Evolutionary conservation across 1,140 invertebrate genomes (phyloP).

Genomic region (Atta texana): DNA sequence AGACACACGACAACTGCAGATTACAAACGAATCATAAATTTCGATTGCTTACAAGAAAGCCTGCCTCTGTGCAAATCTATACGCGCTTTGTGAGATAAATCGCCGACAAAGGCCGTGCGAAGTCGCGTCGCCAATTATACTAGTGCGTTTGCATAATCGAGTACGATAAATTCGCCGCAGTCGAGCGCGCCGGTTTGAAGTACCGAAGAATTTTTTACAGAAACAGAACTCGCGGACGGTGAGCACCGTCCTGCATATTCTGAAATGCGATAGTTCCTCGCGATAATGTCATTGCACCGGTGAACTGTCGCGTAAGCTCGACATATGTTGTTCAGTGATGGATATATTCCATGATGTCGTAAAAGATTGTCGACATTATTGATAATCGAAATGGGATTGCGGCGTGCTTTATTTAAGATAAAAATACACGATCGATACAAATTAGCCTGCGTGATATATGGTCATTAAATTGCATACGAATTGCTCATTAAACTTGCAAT

Average conservation of each 20-base stretch:
- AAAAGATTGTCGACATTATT: constrained; percentile 15
- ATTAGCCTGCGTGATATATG: constrained; percentile 40
- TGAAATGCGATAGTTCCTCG: constrained; percentile 43
- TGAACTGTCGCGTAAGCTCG: not conserved
- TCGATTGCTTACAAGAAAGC: not conserved
- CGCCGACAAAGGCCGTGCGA: constrained; percentile 42
- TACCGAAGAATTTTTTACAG: constrained; percentile 6
- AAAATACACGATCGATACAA: constrained; percentile 18
- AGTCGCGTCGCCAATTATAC: constrained; percentile 56
- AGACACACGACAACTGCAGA: not conserved
- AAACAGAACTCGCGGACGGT: not conserved
- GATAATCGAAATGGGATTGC: constrained; percentile 4
- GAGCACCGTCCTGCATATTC: constrained; percentile 6
- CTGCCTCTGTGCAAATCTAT: constrained; percentile 28
- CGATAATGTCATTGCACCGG: constrained; percentile 36
- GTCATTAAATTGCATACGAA: constrained; percentile 39
- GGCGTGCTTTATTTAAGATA: constrained; percentile 3
- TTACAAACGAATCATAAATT: not conserved
- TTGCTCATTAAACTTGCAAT: constrained; percentile 48
- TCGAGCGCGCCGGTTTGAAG: not conserved
- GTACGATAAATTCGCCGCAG: constrained; percentile 37
- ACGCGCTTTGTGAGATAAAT: constrained; percentile 29
- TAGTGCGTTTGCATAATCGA: constrained; percentile 37
- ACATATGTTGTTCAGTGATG: constrained; percentile 2
- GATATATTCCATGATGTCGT: not conserved